phyloP scores from a whole-genome alignment of 2,888 invertebrate genomes.

The Phorcus lineatus region DNA sequence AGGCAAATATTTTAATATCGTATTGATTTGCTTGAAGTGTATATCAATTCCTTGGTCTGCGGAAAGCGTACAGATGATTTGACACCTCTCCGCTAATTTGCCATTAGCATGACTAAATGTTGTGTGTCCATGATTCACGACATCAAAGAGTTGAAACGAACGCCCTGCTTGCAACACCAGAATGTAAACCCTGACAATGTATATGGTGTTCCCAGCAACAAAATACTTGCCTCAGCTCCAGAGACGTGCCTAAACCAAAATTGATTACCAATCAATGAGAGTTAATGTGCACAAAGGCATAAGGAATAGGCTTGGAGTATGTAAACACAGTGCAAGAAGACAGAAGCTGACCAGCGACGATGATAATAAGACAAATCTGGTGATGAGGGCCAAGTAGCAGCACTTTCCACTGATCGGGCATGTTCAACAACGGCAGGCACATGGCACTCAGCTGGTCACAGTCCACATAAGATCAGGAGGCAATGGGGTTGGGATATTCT shows the following conservation, averaged over 20 bases:
- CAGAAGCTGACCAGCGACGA: neutral
- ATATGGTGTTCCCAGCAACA: constrained; percentile 1
- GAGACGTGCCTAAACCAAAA: constrained; percentile 17
- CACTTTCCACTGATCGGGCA: neutral
- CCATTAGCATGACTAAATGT: constrained; percentile 2
- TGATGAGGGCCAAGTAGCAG: neutral
- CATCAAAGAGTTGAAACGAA: constrained; percentile 5
- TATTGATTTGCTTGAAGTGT: constrained; percentile 5
- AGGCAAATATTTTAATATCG: constrained; percentile 12
- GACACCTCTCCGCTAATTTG: constrained; percentile 13
- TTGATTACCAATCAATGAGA: constrained; percentile 17
- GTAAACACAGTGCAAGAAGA: constrained; percentile 4
- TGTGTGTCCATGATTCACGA: neutral
- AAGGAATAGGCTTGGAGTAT: neutral
- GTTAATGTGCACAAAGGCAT: neutral
- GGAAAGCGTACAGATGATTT: neutral
- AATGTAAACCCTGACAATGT: constrained; percentile 1
- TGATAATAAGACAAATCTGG: constrained; percentile 12
- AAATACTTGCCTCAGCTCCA: neutral
- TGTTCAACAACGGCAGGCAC: neutral
- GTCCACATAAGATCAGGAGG: no score
- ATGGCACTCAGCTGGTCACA: neutral
- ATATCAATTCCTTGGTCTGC: neutral
- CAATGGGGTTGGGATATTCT: neutral
- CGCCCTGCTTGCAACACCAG: neutral